Conservation (phyloP, 2,888 invertebrate species). For the Hofmannophila pseudospretella region DNA sequence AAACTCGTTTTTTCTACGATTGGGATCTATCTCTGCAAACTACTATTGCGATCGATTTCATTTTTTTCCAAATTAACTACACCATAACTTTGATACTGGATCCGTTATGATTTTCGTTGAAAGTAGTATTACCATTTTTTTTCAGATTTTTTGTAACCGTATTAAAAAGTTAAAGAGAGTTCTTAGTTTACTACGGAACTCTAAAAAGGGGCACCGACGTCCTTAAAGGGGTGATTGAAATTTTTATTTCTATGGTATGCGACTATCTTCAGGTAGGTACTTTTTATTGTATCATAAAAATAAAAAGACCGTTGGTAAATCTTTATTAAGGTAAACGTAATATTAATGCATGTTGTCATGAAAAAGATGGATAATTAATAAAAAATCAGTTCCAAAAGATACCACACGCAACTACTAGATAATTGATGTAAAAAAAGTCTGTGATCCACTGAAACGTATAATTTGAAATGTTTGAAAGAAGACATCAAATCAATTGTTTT, state of each 20-base stretch:
- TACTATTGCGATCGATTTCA: too few species aligned
- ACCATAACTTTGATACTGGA: too few species aligned
- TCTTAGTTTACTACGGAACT: too few species aligned
- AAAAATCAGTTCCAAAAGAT: slow-evolving; percentile 25
- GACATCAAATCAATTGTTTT: slow-evolving; percentile 63
- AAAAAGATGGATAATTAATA: slow-evolving; percentile 38
- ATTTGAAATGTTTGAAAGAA: slow-evolving; percentile 54
- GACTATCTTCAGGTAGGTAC: slow-evolving; percentile 34
- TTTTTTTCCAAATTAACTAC: too few species aligned
- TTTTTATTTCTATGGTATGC: slow-evolving; percentile 51
- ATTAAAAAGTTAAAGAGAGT: too few species aligned
- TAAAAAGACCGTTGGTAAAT: slow-evolving; percentile 56
- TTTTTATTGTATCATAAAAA: slow-evolving; percentile 23
- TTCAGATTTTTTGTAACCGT: too few species aligned
- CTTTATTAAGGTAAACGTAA: slow-evolving; percentile 34
- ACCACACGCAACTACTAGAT: slow-evolving; percentile 49
- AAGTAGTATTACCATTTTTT: too few species aligned
- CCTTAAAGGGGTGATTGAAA: slow-evolving; percentile 58
- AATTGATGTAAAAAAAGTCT: slow-evolving; percentile 30
- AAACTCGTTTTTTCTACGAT: too few species aligned
- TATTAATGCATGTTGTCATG: slow-evolving; percentile 59
- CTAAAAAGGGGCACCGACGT: slow-evolving; percentile 47
- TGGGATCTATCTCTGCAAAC: too few species aligned
- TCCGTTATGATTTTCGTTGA: too few species aligned
- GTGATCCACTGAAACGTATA: slow-evolving; percentile 45